These are phyloP conservation scores for Otus sunia DNA, from an alignment of 2,113 vertebrate species.

Conservation along the genomic window DNA sequence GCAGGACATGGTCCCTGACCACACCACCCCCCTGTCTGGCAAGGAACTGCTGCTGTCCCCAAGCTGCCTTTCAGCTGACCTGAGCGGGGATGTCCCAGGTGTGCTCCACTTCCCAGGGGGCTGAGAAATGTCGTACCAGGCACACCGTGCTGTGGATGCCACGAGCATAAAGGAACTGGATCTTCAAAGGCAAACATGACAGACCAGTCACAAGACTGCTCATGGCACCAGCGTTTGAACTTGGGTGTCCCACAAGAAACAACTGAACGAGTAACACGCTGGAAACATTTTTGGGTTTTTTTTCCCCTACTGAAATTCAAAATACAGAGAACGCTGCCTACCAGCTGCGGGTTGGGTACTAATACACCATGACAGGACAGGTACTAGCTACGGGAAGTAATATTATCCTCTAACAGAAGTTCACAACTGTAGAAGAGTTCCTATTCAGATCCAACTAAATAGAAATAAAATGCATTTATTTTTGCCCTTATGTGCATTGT, in stretches of 20 bases:
- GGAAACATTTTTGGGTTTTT: not conserved
- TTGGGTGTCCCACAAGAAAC: not conserved
- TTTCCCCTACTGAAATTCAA: not conserved
- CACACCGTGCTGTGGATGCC: rapidly evolving
- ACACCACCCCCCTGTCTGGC: not conserved
- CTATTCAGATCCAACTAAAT: rapidly evolving
- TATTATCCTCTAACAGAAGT: too few relatives aligned
- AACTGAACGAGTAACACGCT: rapidly evolving
- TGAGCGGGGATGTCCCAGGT: too few relatives aligned
- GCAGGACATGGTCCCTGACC: too few relatives aligned
- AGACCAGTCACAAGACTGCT: too few relatives aligned
- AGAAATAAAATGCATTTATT: not conserved
- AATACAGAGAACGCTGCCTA: rapidly evolving
- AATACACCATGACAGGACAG: rapidly evolving
- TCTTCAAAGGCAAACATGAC: not conserved
- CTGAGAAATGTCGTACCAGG: too few relatives aligned
- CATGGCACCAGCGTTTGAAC: not conserved
- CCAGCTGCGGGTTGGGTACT: not conserved
- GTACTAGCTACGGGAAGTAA: rapidly evolving
- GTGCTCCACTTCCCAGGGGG: not conserved
- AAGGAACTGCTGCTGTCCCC: not conserved
- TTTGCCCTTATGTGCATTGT: rapidly evolving
- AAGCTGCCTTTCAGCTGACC: not conserved
- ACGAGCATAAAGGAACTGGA: not conserved
- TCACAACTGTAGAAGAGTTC: rapidly evolving